Base-by-base conservation (phyloP, 2,797 vertebrate species). In the Adrianichthys oophorus region DNA sequence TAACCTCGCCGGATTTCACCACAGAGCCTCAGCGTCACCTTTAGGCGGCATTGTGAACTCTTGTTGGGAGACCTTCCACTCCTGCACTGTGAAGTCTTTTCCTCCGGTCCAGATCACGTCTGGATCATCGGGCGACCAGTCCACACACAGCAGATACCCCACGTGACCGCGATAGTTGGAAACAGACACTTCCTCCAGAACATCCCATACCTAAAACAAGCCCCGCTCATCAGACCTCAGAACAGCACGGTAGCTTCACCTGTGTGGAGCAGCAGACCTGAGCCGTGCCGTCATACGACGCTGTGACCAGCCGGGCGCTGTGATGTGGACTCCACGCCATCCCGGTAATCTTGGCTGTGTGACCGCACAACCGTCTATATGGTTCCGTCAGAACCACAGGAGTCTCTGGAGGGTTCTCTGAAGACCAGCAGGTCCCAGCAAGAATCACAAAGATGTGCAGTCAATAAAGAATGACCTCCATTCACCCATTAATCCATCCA, bases 291-390 rank as follows among this genome's bases (percentile, higher is more conserved):
- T 99, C 98, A 0, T 99, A 99, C 24, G 93, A 94, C 65, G 85
- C 94, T 0, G 95, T 96, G 15, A 93, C 96, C 76, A 99, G 85
- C 19, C 89, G 90, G 42, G 88, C 96, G 2, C 94, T 85, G 0
- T 97, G 95, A 78, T 99, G 98, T 0, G 96, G 96, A 72, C 96
- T 99, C 98, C 98, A 99, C 0, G 93, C 89, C 79, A 99, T 88
- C 17, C 91, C 74, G 14, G 98, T 99, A 78, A 99, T 93, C 85
- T 98, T 98, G 46, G 91, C 92, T 0, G 97, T 99, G 77, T 99
- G 98, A 24, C 96, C 97, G 2, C 87, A 84, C 51, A 99, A 89
- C 37, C 93, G 92, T 52, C 95, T 92, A 66, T 91, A 95, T 1
- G 96, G 92, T 79, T 99, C 96, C 0, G 94, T 97, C 71, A 99